A percentile compares a stretch with the other conserved stretches of the same genome.
Conservation (phyloP, 2,113 vertebrate genomes). For the Gobio gobio region DNA sequence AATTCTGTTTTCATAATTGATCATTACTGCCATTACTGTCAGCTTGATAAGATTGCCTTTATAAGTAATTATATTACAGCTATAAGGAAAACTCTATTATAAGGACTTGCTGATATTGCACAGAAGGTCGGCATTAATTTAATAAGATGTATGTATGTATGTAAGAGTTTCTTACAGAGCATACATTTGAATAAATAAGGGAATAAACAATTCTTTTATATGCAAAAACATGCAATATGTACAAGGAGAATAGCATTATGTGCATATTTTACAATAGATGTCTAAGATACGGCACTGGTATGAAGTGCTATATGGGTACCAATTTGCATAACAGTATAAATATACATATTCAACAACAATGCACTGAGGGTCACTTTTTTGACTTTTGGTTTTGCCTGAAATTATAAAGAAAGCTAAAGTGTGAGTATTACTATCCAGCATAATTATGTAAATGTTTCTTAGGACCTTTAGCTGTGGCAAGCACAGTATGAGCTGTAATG, state of each 20-base stretch:
- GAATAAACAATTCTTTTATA: not conserved
- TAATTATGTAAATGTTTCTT: constrained; percentile 8
- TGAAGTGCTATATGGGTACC: not conserved
- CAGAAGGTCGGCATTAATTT: not conserved
- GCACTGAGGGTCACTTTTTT: not conserved
- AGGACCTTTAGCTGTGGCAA: not conserved
- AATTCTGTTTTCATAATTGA: not conserved
- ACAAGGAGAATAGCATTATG: not conserved
- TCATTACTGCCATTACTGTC: not conserved
- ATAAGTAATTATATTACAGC: not conserved
- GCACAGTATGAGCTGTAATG: constrained; percentile 16
- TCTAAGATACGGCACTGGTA: not conserved
- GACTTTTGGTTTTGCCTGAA: not conserved
- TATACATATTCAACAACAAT: not conserved
- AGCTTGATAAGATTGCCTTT: not conserved
- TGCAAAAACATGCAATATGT: constrained; percentile 9
- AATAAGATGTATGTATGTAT: not conserved
- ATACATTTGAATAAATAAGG: constrained; percentile 18
- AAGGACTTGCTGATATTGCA: not conserved
- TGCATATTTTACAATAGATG: constrained; percentile 13
- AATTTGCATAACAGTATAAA: constrained; percentile 10
- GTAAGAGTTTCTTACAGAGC: constrained; percentile 1
- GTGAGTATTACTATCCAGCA: not conserved
- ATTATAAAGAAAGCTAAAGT: constrained; percentile 8
- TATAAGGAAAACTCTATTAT: not conserved